Base-by-base conservation (phyloP, 2,797 vertebrate genomes). In the Etheostoma nigrum region DNA sequence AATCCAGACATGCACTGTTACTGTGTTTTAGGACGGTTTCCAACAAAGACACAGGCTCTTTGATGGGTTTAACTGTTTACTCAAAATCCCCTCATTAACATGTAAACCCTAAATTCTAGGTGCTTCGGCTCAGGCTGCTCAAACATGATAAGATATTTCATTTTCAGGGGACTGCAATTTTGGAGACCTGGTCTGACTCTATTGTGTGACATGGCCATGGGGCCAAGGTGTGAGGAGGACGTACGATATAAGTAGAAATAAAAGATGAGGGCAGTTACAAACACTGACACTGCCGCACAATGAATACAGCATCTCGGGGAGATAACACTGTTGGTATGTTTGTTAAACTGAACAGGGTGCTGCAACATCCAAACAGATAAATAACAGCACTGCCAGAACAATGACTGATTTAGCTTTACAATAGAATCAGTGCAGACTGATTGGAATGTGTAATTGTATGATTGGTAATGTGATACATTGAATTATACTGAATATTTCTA, bases 121-220 rank as follows among this genome's bases (percentile, higher is more conserved):
- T 76, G 66, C 61, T 74, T 79, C 67, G 67, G 70, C 66, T 81
- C 63, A 44, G 80, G 73, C 90, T 91, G 86, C 72, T 74, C 58
- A 51, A 66, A 70, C 45, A 84, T 69, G 91, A 90, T 92, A 92
- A 91, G 82, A 85, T 81, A 81, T 89, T 89, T 84, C 59, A 86
- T 88, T 89, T 88, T 72, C 67, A 72, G 64, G 72, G 72, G 59
- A 53, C 44, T 69, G 55, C 66, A 79, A 48, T 82, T 89, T 78
- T 61, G 51, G 48, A 84, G 42, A 68, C 69, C 63, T 60, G 60
- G 62, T 65, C 48, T 52, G 61, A 55, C 44, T 61, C 14, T 25
- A 18, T 69, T 74, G 71, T 73, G 65, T 64, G 58, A 49, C 58
- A 52, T 27, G 36, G 21, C 27, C 48, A 10, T 15, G 42, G 54